A percentile compares a stretch with the other conserved stretches of the same genome.
phyloP scores from a whole-genome alignment of 1,140 invertebrate species.

The Ericerus pela region DNA sequence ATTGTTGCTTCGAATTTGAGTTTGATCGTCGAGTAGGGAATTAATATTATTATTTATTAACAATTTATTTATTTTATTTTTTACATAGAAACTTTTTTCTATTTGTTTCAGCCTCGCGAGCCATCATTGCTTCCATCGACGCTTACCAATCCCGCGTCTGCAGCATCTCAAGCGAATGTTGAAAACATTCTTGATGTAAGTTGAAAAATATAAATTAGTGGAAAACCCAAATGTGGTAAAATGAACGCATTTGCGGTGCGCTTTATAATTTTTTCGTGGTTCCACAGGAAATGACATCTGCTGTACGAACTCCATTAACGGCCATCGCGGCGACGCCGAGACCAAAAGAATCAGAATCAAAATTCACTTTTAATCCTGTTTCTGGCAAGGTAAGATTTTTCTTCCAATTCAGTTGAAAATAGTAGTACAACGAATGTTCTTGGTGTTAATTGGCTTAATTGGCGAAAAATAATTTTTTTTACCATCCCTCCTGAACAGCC shows the following conservation, averaged over 20 bases:
- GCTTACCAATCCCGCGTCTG: neutral
- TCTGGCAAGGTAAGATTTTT: constrained; percentile 17
- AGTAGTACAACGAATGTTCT: neutral
- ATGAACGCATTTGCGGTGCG: neutral
- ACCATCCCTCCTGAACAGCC: too few relatives aligned
- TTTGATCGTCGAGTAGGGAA: neutral
- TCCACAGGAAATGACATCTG: constrained; percentile 23
- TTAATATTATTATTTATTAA: neutral
- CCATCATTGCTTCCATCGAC: neutral
- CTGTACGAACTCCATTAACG: constrained; percentile 19
- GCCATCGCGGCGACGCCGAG: constrained; percentile 24
- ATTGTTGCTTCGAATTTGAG: too few relatives aligned
- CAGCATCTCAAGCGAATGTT: constrained; percentile 15
- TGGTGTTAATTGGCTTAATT: neutral
- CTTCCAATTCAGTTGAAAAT: neutral
- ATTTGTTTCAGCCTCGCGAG: neutral
- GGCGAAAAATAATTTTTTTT: neutral
- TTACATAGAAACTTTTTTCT: too few relatives aligned
- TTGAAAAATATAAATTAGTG: neutral
- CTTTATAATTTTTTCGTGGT: neutral
- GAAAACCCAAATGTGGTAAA: neutral
- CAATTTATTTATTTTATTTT: too few relatives aligned
- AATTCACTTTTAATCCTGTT: constrained; percentile 21
- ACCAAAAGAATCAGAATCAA: constrained; percentile 20
- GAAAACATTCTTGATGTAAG: constrained; percentile 23